Percentiles rank a stretch among this genome's conserved stretches.
Conservation (phyloP, 1,140 invertebrate species). For the Papilio machaon region DNA sequence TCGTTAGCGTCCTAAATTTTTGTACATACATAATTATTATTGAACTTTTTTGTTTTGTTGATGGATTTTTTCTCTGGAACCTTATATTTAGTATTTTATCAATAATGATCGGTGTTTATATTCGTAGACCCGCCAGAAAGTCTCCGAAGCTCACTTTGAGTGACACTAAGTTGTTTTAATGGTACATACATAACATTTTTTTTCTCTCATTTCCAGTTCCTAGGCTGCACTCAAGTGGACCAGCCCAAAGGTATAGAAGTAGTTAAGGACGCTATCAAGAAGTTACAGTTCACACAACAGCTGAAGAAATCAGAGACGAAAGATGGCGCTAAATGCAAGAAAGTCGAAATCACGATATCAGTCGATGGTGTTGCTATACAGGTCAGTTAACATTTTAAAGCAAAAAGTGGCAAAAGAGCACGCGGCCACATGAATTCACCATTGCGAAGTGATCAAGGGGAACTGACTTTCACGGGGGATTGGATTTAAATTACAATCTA, state of each 20-base stretch:
- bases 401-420: no score
- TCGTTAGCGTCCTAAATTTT: no score
- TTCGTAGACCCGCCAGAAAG: no score
- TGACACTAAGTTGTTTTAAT: background rate
- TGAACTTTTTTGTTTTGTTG: no score
- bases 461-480: no score
- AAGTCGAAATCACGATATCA: slow-evolving; percentile 96
- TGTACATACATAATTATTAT: no score
- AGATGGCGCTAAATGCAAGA: slow-evolving; percentile 92
- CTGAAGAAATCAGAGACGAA: slow-evolving; percentile 93
- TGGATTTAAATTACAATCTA: no score
- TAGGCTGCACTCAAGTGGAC: slow-evolving; percentile 95
- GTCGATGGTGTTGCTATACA: slow-evolving; percentile 98
- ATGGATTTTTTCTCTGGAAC: no score
- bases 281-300: slow-evolving; percentile 97
- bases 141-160: background rate
- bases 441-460: no score
- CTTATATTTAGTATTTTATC: no score
- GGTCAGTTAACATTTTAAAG: slow-evolving; percentile 74
- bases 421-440: no score
- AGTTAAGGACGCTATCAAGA: slow-evolving; percentile 97
- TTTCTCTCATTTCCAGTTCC: slow-evolving; percentile 87
- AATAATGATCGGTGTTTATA: no score
- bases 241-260: slow-evolving; percentile 98
- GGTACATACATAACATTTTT: background rate